These are phyloP conservation scores for Spea multiplicata DNA, from an alignment of 2,113 vertebrate genomes.

Conservation along the genomic window DNA sequence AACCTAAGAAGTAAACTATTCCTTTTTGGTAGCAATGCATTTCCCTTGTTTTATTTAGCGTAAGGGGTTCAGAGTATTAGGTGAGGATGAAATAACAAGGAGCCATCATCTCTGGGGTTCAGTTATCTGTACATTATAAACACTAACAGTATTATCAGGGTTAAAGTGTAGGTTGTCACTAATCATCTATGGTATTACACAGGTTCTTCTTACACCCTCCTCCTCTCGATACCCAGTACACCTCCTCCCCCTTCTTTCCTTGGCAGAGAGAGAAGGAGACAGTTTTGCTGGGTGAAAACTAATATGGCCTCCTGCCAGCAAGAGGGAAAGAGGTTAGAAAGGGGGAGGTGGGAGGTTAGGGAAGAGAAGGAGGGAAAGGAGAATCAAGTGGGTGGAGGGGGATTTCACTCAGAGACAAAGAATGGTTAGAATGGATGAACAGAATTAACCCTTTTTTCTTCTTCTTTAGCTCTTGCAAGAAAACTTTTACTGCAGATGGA, in stretches of 20 bases:
- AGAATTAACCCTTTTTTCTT: slow-evolving; percentile 6
- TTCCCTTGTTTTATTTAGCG: too few species aligned
- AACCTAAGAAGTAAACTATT: too few species aligned
- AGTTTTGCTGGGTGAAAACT: slow-evolving; percentile 43
- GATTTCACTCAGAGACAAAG: background rate
- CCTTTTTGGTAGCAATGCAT: too few species aligned
- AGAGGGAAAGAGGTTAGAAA: slow-evolving; percentile 14
- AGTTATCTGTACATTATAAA: background rate
- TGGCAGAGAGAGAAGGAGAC: slow-evolving; percentile 31
- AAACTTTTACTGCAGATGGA: too few species aligned
- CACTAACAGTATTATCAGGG: background rate
- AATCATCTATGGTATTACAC: slow-evolving; percentile 16
- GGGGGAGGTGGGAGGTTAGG: slow-evolving; percentile 10
- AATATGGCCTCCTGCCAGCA: slow-evolving; percentile 37
- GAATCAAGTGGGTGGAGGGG: background rate
- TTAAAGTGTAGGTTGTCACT: slow-evolving; percentile 20
- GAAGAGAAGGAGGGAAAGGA: background rate
- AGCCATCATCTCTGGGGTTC: too few species aligned
- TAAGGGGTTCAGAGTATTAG: too few species aligned
- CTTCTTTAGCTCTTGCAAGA: too few species aligned
- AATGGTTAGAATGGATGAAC: background rate
- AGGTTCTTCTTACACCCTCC: slow-evolving; percentile 10
- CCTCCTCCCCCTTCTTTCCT: slow-evolving; percentile 14
- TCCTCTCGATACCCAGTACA: background rate
- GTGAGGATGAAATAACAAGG: too few species aligned